Percentiles rank a stretch among this genome's conserved stretches.
Evolutionary conservation across 2,113 vertebrate species (phyloP).

Genomic region (Sturnira hondurensis): DNA sequence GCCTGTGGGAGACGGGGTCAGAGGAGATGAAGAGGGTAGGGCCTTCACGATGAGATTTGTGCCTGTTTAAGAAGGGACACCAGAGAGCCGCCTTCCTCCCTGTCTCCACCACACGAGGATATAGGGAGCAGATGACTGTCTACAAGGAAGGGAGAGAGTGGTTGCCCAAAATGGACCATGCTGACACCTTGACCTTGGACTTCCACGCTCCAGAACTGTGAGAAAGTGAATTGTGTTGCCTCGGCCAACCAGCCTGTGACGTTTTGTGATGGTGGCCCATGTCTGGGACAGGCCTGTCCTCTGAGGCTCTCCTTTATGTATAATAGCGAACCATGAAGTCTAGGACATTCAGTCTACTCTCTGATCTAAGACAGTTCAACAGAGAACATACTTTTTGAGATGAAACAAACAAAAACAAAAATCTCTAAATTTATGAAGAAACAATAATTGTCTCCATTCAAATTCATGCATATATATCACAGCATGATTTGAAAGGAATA

Average conservation of each 20-base stretch:
- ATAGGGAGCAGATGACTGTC: neutral
- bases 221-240: neutral
- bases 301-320: neutral
- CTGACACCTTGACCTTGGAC: neutral
- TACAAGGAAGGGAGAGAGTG: neutral
- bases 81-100: neutral
- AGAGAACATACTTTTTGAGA: conserved; percentile 37
- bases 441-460: neutral
- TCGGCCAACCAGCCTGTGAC: neutral
- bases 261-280: neutral
- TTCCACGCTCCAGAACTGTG: neutral
- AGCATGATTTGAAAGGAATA: neutral
- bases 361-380: neutral
- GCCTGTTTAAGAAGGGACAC: no score
- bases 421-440: conserved; percentile 2
- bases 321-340: neutral
- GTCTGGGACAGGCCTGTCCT: neutral
- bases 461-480: neutral
- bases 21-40: neutral
- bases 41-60: neutral
- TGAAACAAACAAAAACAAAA: conserved; percentile 14
- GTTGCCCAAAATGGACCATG: neutral
- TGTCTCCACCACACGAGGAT: neutral
- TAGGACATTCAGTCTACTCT: neutral
- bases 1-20: neutral